These are phyloP conservation scores for Porites evermanni DNA, from an alignment of 92 coral and sea anemone species.

Conservation along the genomic window DNA sequence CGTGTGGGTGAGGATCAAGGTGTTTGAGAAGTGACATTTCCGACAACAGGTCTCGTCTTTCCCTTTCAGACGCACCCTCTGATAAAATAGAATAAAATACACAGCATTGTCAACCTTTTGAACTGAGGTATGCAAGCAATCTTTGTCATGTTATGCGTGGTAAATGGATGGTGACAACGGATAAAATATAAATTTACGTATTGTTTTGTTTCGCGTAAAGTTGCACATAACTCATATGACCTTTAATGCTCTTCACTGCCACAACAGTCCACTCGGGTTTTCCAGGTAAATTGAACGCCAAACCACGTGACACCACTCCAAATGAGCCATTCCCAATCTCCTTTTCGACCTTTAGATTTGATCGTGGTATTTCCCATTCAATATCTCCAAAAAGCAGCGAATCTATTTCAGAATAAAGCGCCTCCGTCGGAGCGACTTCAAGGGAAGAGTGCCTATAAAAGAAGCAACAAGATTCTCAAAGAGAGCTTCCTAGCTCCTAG, in stretches of 20 bases:
- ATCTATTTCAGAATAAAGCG: background rate
- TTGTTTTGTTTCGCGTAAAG: too few relatives aligned
- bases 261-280: slow-evolving; percentile 71
- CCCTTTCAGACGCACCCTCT: slow-evolving; percentile 77
- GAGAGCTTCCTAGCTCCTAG: too few relatives aligned
- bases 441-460: background rate
- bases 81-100: background rate
- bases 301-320: slow-evolving; percentile 72
- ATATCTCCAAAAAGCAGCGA: slow-evolving; percentile 30
- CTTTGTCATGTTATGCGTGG: too few relatives aligned
- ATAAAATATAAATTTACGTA: too few relatives aligned
- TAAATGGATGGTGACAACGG: too few relatives aligned
- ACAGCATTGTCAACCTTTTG: too few relatives aligned
- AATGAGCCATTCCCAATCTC: slow-evolving; percentile 76
- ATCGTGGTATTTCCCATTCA: slow-evolving; percentile 67
- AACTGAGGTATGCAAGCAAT: too few relatives aligned
- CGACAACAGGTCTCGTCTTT: slow-evolving; percentile 56
- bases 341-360: slow-evolving; percentile 56
- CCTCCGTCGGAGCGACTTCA: background rate
- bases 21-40: slow-evolving; percentile 65
- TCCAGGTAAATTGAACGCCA: slow-evolving; percentile 47
- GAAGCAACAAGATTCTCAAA: too few relatives aligned
- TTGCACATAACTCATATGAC: slow-evolving; percentile 2
- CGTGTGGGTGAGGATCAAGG: slow-evolving; percentile 77
- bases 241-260: slow-evolving; percentile 69